Evolutionary conservation across 2,113 vertebrate genomes (phyloP).

Genomic region (Pavo muticus): DNA sequence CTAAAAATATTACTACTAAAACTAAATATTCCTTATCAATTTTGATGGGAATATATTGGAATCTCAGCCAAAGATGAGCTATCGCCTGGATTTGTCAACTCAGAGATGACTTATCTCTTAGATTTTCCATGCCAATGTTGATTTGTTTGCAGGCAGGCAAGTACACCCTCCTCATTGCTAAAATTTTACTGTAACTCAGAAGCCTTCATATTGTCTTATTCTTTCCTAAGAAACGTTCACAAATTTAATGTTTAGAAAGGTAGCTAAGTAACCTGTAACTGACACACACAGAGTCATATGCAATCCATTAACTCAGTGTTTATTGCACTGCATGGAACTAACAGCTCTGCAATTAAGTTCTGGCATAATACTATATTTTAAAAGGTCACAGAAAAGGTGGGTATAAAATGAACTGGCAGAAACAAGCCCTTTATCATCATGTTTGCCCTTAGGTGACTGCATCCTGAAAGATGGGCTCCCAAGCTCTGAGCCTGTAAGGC

Average conservation of each 20-base stretch:
- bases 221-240: neutral
- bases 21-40: conserved; percentile 41
- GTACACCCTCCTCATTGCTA: neutral
- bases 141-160: neutral
- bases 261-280: neutral
- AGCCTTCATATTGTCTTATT: neutral
- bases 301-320: neutral
- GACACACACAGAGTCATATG: neutral
- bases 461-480: neutral
- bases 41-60: conserved; percentile 33
- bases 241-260: neutral
- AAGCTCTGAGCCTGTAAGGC: neutral
- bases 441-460: neutral
- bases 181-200: neutral
- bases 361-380: neutral
- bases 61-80: conserved; percentile 19
- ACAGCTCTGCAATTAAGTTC: conserved; percentile 31
- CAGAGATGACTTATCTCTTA: neutral
- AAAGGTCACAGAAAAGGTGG: neutral
- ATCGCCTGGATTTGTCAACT: neutral
- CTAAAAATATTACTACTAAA: conserved; percentile 22
- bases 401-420: neutral
- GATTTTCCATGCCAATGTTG: neutral
- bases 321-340: conserved; percentile 24
- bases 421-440: neutral